Base-by-base conservation (phyloP, 2,888 invertebrate genomes). In the Merodon equestris region DNA sequence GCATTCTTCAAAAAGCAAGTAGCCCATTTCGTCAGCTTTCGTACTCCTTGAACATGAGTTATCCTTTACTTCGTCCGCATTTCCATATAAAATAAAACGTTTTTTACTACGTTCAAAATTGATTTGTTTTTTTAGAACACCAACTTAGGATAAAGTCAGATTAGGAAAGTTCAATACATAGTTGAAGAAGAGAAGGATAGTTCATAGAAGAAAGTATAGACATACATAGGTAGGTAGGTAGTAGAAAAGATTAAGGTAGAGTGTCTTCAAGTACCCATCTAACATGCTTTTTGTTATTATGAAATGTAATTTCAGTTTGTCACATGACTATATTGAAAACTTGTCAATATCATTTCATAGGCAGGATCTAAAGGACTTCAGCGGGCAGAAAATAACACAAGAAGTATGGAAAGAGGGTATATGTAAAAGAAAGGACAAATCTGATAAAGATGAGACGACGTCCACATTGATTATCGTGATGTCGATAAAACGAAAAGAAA, bases 21-120 rank as follows among this genome's bases (percentile, higher is more conserved):
- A n/a, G n/a, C n/a, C n/a, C n/a, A n/a, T n/a, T n/a, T n/a, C n/a
- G 27, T 27, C 27, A 27, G 27, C 27, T 27, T 27, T 27, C 56
- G 47, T 63, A 57, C 71, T 63, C 56, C 71, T 71, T 71, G 71
- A 71, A 71, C 71, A 71, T 71, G 71, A 71, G 71, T 56, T 63
- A 51, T 63, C 56, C 63, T 54, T 63, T n/a, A 40, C 12, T 34
- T 36, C 42, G 12, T 51, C 13, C 19, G 42, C 4, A 10, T 17
- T n/a, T 9, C 5, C 7, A 42, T 9, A 9, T 10, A 1, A 56
- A 42, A 9, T 15, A 42, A 19, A 27, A 27, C 1, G 9, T 18
- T 18, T 36, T 40, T 10, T 14, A 40, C 14, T n/a, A 18, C 15
- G 10, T 42, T 15, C 17, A 40, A 50, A 18, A 42, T 63, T 38